A percentile compares a stretch with the other conserved stretches of the same genome.
phyloP scores from a whole-genome alignment of 2,797 vertebrate species.

The Hippopotamyrus pictus region DNA sequence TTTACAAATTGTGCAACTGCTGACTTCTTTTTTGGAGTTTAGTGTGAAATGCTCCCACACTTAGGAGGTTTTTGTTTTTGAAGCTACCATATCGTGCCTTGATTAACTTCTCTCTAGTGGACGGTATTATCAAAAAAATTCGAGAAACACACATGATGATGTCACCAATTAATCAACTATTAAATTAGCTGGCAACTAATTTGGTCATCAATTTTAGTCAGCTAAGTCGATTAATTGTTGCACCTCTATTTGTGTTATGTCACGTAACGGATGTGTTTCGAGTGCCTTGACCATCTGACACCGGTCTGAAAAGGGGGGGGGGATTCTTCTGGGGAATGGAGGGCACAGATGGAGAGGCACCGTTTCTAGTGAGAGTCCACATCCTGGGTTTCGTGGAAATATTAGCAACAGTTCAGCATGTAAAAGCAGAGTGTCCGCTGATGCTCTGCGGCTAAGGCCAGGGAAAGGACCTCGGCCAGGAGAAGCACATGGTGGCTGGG shows the following conservation, averaged over 20 bases:
- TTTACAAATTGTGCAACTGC: too few species aligned
- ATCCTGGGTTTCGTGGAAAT: neutral
- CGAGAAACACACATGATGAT: neutral
- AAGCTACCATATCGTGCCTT: neutral
- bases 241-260: neutral
- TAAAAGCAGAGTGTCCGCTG: neutral
- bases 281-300: neutral
- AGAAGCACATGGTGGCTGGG: neutral
- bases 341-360: neutral
- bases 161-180: neutral
- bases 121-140: neutral
- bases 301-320: neutral
- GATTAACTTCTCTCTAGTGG: neutral
- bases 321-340: neutral
- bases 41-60: neutral
- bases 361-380: neutral
- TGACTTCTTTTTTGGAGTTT: too few species aligned
- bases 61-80: neutral
- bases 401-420: neutral
- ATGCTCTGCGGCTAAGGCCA: neutral
- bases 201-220: too few species aligned
- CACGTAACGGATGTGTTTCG: neutral
- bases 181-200: too few species aligned
- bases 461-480: neutral
- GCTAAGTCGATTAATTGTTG: too few species aligned